Conservation (phyloP, 2,888 invertebrate species). For the Lymantria dispar region DNA sequence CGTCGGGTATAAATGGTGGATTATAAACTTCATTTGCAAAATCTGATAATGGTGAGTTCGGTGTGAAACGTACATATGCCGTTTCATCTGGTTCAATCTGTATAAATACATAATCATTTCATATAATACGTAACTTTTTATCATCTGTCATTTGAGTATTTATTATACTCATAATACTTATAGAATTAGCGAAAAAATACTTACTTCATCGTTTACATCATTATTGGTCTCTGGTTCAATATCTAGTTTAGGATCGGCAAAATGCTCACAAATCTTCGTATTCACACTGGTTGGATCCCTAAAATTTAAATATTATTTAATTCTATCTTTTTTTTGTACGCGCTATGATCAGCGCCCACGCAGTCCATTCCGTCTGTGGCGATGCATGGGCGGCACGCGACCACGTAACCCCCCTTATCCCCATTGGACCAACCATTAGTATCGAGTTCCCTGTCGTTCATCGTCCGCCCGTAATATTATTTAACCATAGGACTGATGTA, state of each 20-base stretch:
- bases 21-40: conserved; percentile 92
- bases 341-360: no score
- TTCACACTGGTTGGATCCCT: conserved; percentile 66
- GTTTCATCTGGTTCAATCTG: conserved; percentile 85
- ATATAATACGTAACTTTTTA: neutral
- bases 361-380: no score
- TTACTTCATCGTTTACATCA: conserved; percentile 50
- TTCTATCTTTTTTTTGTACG: no score
- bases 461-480: no score
- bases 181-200: conserved; percentile 12
- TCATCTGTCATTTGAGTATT: neutral
- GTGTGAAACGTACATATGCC: conserved; percentile 91
- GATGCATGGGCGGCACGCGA: no score
- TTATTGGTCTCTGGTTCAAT: conserved; percentile 37
- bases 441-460: no score
- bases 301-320: neutral
- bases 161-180: neutral
- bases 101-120: conserved; percentile 7
- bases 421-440: no score
- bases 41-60: conserved; percentile 83
- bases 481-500: no score
- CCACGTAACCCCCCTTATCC: no score
- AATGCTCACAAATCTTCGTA: conserved; percentile 68
- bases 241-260: conserved; percentile 62
- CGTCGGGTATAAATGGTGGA: conserved; percentile 84